Conservation (phyloP, 1,140 invertebrate species). For the Camponotus vicinus region DNA sequence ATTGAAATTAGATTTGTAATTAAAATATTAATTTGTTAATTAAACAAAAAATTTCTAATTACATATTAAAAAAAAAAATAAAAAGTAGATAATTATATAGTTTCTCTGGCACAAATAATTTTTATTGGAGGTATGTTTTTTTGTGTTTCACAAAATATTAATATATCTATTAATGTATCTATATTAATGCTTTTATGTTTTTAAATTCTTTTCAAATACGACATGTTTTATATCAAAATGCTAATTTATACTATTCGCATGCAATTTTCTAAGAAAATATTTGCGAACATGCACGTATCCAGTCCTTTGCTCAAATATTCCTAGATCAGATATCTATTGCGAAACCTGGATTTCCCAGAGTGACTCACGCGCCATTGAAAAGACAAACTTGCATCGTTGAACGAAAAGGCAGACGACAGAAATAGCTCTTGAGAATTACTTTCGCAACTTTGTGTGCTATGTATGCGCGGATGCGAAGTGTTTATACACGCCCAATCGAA, state of each 20-base stretch:
- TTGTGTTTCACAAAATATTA: too few species aligned
- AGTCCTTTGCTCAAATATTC: background rate
- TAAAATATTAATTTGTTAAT: background rate
- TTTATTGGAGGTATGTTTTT: background rate
- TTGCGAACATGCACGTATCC: background rate
- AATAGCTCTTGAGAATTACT: slow-evolving; percentile 42
- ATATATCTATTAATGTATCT: background rate
- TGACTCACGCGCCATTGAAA: slow-evolving; percentile 46
- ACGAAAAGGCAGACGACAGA: slow-evolving; percentile 36
- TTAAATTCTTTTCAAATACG: background rate
- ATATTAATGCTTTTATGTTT: background rate
- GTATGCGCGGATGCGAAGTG: background rate
- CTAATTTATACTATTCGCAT: slow-evolving; percentile 5
- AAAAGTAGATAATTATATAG: background rate
- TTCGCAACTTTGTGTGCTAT: background rate
- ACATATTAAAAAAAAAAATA: background rate
- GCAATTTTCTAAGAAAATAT: background rate
- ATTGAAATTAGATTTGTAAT: background rate
- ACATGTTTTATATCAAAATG: background rate
- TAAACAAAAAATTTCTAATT: background rate
- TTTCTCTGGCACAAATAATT: background rate
- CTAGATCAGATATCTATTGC: slow-evolving; percentile 56
- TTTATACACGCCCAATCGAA: slow-evolving; percentile 25
- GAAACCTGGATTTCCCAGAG: slow-evolving; percentile 38
- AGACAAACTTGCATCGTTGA: slow-evolving; percentile 55